Percentiles rank a stretch among this genome's conserved stretches.
phyloP scores from a whole-genome alignment of 1,140 invertebrate species.

The Kradibia gibbosae region DNA sequence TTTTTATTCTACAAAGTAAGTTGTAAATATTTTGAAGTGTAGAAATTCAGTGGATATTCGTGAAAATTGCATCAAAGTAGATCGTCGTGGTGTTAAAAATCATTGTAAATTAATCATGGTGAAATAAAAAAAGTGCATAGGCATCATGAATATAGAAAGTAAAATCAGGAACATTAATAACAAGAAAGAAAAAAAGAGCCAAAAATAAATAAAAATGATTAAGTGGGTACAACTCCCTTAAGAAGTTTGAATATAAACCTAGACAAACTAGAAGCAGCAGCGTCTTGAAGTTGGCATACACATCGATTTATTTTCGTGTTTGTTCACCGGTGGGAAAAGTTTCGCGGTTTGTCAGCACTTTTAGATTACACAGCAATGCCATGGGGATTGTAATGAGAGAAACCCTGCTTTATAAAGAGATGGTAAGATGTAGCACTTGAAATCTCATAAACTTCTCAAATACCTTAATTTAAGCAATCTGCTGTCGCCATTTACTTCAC shows the following conservation, averaged over 20 bases:
- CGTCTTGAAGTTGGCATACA: background rate
- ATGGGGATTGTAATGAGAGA: conserved; percentile 38
- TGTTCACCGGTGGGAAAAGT: conserved; percentile 64
- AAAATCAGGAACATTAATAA: background rate
- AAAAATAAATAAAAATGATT: background rate
- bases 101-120: conserved; percentile 26
- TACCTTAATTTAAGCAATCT: conserved; percentile 59
- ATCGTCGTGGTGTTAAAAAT: background rate
- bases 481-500: conserved; percentile 4
- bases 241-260: conserved; percentile 67
- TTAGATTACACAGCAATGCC: conserved; percentile 62
- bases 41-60: background rate
- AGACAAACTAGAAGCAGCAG: conserved; percentile 40
- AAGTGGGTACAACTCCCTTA: conserved; percentile 26
- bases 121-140: conserved; percentile 30
- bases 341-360: conserved; percentile 69
- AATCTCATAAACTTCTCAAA: conserved; percentile 66
- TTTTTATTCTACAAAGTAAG: background rate
- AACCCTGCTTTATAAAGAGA: conserved; percentile 8
- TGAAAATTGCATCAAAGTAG: background rate
- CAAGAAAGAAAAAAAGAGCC: background rate
- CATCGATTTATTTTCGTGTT: conserved; percentile 68
- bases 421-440: conserved; percentile 53
- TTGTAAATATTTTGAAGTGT: background rate
- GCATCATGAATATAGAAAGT: background rate